A percentile compares a stretch with the other conserved stretches of the same genome.
Conservation (phyloP, 2,888 invertebrate genomes). For the Cantharis nigra region DNA sequence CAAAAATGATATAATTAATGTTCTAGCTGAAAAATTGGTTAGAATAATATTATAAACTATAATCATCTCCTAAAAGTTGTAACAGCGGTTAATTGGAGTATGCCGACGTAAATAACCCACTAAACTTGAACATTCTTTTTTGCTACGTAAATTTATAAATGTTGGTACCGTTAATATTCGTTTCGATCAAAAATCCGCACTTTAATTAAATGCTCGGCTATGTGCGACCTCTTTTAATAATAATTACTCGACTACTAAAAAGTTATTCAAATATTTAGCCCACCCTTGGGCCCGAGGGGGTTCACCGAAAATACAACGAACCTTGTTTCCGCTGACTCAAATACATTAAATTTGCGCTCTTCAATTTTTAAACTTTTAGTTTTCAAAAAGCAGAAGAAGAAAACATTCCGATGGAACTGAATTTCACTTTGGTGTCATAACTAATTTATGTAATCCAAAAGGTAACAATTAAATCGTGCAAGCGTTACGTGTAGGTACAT, state of each 20-base stretch:
- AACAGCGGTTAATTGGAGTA: conserved; percentile 1
- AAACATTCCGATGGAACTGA: too few species aligned
- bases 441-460: neutral
- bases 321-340: neutral
- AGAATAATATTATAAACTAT: neutral
- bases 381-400: too few species aligned
- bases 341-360: neutral
- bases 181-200: neutral
- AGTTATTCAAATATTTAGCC: neutral
- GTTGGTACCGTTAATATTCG: neutral
- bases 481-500: neutral
- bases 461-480: neutral
- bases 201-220: neutral
- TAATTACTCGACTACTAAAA: neutral
- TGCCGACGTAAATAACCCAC: conserved; percentile 10
- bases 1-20: conserved; percentile 1
- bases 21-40: conserved; percentile 2
- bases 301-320: neutral
- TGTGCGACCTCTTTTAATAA: neutral
- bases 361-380: neutral
- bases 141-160: neutral
- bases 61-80: neutral
- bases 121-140: conserved; percentile 4
- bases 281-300: neutral
- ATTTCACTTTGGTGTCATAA: neutral